These are phyloP conservation scores for Pangasius mekongensis DNA, from an alignment of 2,797 vertebrate species.

Conservation along the genomic window DNA sequence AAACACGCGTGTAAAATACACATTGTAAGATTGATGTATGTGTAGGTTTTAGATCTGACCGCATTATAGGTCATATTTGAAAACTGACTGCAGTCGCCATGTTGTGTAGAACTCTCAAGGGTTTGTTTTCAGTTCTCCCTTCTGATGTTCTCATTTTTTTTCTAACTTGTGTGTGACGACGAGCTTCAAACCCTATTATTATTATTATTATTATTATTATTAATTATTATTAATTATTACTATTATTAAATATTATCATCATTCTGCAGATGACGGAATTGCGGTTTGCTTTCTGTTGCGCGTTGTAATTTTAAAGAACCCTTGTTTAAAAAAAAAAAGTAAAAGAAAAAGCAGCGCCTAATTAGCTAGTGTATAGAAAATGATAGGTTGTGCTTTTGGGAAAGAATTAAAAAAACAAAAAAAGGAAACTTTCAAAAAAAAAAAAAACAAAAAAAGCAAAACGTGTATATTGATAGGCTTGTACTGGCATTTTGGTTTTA, in stretches of 20 bases:
- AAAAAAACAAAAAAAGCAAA: constrained; percentile 26
- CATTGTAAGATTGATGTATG: constrained; percentile 41
- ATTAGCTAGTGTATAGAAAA: constrained; percentile 59
- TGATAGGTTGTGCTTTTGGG: constrained; percentile 56
- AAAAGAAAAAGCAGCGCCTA: constrained; percentile 45
- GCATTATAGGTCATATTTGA: constrained; percentile 51
- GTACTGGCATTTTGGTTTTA: constrained; percentile 63
- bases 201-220: constrained; percentile 23
- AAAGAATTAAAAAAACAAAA: constrained; percentile 39
- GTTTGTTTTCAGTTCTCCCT: constrained; percentile 44
- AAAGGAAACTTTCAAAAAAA: constrained; percentile 18
- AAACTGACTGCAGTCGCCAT: constrained; percentile 49
- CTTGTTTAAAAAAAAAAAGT: constrained; percentile 48
- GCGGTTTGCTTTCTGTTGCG: constrained; percentile 36
- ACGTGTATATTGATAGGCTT: constrained; percentile 65
- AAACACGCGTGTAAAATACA: constrained; percentile 38
- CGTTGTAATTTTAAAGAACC: constrained; percentile 44
- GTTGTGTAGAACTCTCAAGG: constrained; percentile 54
- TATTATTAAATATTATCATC: constrained; percentile 20
- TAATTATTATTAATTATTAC: constrained; percentile 21
- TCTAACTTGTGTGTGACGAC: constrained; percentile 58
- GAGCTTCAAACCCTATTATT: constrained; percentile 57
- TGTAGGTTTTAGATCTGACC: constrained; percentile 54
- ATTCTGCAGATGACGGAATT: constrained; percentile 56
- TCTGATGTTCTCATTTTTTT: constrained; percentile 51